Evolutionary conservation across 2,797 vertebrate species (phyloP), one percentile per base, ranked within the genome.

Genomic region (Coracias cyanogaster): DNA sequence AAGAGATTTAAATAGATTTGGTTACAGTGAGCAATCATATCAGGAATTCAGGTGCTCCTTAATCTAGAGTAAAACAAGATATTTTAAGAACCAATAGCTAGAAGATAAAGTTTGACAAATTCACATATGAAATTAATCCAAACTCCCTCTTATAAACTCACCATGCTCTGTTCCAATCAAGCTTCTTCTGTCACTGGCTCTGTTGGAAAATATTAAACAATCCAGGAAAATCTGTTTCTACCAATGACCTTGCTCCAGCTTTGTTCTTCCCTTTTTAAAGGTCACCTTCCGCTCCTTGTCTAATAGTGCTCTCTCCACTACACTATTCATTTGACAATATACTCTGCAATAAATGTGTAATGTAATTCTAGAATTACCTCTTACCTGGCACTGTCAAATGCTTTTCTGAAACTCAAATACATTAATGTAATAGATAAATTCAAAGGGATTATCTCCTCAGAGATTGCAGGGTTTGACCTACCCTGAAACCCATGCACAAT

Each of bases 321-420:
- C 29, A 18, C 60, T 37, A 12, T 25, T 31, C 46, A 78, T 24
- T n/a, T 43, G n/a, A 48, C 65, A 82, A 71, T 20, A 66, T 15
- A 33, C 37, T 61, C 70, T 65, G 37, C 49, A 89, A 55, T 52
- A 76, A 89, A 84, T 15, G 15, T 52, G 41, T 76, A 13, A 1
- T 10, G 22, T 33, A 65, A 57, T 37, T 76, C 85, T 69, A 70
- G 31, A 89, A 93, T 58, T 69, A 84, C 54, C 55, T 81, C 29
- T 57, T 84, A 25, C 19, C 72, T 76, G 58, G 41, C 58, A 43
- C 8, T 46, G 6, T 20, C 74, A 91, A 87, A 58, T 26, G 26
- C 15, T 70, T 54, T 84, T 85, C 84, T 91, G 82, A 86, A 86
- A 85, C 25, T n/a, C 37, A 85, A 31, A 78, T 18, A 49, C 31